Evolutionary conservation across 1,140 invertebrate species (phyloP).

Genomic region (Kradibia gibbosae): DNA sequence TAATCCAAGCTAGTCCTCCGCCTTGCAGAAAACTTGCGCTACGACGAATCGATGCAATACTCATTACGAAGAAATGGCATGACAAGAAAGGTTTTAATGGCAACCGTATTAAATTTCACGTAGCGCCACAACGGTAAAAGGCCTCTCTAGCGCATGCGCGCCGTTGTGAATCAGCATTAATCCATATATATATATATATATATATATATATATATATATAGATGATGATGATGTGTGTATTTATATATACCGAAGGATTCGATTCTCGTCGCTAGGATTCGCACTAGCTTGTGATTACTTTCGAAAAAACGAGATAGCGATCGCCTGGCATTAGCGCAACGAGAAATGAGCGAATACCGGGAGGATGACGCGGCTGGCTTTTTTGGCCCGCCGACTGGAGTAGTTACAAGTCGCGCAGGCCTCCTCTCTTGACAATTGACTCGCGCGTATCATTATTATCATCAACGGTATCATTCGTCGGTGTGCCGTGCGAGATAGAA

Average conservation of each 20-base stretch:
- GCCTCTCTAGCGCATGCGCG: not conserved
- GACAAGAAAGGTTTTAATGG: not conserved
- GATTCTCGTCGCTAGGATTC: too few relatives aligned
- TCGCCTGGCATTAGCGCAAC: not conserved
- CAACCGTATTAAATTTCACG: not conserved
- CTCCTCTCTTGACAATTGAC: too few relatives aligned
- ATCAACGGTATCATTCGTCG: too few relatives aligned
- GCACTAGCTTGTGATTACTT: not conserved
- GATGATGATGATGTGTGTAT: too few relatives aligned
- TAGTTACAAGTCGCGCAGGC: too few relatives aligned
- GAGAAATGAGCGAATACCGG: not conserved
- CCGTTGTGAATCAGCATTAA: not conserved
- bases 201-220: too few relatives aligned
- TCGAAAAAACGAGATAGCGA: not conserved
- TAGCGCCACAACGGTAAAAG: not conserved
- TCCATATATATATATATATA: too few relatives aligned
- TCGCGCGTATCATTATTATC: too few relatives aligned
- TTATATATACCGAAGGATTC: not conserved
- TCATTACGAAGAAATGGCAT: not conserved
- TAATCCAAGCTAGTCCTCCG: too few relatives aligned
- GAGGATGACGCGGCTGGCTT: not conserved
- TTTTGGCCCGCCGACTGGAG: conserved; percentile 11
- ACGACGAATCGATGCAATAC: not conserved
- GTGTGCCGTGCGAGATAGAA: too few relatives aligned
- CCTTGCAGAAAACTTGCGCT: too few relatives aligned